Conservation (phyloP, 2,113 vertebrate genomes). For the Hymenochirus boettgeri region DNA sequence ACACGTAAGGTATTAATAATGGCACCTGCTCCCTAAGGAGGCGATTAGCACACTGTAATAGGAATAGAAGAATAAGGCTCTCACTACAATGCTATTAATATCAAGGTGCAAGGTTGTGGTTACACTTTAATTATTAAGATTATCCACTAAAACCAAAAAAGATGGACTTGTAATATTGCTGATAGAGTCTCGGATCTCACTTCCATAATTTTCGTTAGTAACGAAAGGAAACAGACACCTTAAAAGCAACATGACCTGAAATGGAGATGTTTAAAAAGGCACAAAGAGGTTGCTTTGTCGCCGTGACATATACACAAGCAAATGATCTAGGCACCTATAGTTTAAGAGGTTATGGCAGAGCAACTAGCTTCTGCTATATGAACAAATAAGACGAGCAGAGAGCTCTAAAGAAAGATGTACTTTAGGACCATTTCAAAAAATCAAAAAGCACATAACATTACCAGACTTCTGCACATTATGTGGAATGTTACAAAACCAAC, state of each 20-base stretch:
- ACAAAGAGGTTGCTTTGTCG: not conserved
- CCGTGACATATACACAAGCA: not conserved
- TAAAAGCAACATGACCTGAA: slow-evolving; percentile 22
- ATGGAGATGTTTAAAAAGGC: not conserved
- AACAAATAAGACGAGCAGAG: too few relatives aligned
- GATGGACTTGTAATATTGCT: slow-evolving; percentile 47
- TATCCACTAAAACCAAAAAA: slow-evolving; percentile 18
- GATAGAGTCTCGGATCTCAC: slow-evolving; percentile 28
- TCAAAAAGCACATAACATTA: too few relatives aligned
- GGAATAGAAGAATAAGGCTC: slow-evolving; percentile 25
- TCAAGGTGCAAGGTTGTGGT: slow-evolving; percentile 36
- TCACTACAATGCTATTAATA: slow-evolving; percentile 23
- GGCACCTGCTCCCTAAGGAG: slow-evolving; percentile 17
- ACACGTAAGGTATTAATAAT: slow-evolving; percentile 23
- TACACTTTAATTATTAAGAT: slow-evolving; percentile 45
- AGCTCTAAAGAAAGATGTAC: too few relatives aligned
- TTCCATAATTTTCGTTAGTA: slow-evolving; percentile 26
- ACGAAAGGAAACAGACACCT: slow-evolving; percentile 35
- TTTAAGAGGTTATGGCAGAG: not conserved
- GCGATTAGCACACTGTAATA: slow-evolving; percentile 27
- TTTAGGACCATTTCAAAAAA: too few relatives aligned
- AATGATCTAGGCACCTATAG: not conserved
- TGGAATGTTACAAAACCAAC: too few relatives aligned
- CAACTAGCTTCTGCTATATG: not conserved
- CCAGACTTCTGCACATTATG: too few relatives aligned